Evolutionary conservation across 2,888 invertebrate genomes (phyloP).

Genomic region (Seira sanloemensis): DNA sequence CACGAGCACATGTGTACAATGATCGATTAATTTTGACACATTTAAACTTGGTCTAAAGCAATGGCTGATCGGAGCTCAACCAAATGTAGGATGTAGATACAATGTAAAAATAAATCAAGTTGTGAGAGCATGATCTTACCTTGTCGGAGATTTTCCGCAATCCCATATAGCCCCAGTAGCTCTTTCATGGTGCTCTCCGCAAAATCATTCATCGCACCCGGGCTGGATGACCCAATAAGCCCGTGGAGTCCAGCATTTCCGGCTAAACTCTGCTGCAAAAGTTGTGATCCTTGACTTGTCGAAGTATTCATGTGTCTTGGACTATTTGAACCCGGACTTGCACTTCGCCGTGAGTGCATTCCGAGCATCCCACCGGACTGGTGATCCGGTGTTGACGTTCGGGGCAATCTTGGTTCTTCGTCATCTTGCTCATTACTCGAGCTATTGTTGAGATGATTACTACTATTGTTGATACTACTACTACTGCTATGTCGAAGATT

Average conservation of each 20-base stretch:
- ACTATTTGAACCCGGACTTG: conserved; percentile 46
- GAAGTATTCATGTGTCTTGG: conserved; percentile 41
- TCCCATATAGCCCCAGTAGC: conserved; percentile 71
- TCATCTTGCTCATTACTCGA: conserved; percentile 37
- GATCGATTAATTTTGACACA: too few relatives aligned
- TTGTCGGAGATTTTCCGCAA: conserved; percentile 72
- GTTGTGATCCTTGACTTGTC: conserved; percentile 11
- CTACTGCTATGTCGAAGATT: conserved; percentile 53
- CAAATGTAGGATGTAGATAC: too few relatives aligned
- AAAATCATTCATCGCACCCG: conserved; percentile 67
- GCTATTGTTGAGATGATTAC: conserved; percentile 50
- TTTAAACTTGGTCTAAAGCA: neutral
- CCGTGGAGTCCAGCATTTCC: conserved; percentile 36
- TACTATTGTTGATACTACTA: conserved; percentile 47
- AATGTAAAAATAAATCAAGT: too few relatives aligned
- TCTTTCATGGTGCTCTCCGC: conserved; percentile 73
- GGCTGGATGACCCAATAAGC: conserved; percentile 27
- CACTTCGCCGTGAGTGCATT: neutral
- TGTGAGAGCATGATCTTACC: too few relatives aligned
- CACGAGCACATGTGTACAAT: too few relatives aligned
- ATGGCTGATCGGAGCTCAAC: too few relatives aligned
- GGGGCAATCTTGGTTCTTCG: conserved; percentile 36
- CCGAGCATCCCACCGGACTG: neutral
- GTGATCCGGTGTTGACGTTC: neutral
- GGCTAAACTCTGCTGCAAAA: conserved; percentile 46